Conservation (phyloP, 2,797 vertebrate species). For the Cyprinodon diabolis region DNA sequence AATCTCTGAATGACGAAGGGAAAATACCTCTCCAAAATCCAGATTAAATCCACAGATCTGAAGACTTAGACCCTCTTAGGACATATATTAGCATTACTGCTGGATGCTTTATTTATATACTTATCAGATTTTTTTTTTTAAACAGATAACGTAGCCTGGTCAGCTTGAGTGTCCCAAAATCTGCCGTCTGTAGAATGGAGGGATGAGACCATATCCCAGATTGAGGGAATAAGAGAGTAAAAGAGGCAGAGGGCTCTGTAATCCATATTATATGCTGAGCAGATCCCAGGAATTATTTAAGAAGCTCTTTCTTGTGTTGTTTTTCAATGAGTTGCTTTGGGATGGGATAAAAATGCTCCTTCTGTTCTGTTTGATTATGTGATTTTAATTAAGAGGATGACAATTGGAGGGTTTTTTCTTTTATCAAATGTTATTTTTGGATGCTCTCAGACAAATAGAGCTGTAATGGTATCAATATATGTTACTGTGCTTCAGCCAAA, state of each 20-base stretch:
- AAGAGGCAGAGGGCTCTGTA: constrained; percentile 59
- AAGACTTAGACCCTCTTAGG: constrained; percentile 79
- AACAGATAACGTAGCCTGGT: constrained; percentile 73
- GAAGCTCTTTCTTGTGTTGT: constrained; percentile 74
- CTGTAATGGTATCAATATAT: background rate
- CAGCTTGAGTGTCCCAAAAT: constrained; percentile 76
- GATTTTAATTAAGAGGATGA: constrained; percentile 77
- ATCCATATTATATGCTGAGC: constrained; percentile 73
- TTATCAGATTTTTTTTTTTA: constrained; percentile 71
- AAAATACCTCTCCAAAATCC: constrained; percentile 80
- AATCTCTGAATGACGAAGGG: constrained; percentile 76
- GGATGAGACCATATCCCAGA: constrained; percentile 71
- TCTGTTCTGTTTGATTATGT: constrained; percentile 66
- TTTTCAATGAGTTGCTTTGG: constrained; percentile 59
- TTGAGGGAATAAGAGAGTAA: constrained; percentile 59
- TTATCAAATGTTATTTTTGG: constrained; percentile 34
- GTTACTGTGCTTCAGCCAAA: background rate
- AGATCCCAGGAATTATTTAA: constrained; percentile 76
- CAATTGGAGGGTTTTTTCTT: constrained; percentile 63
- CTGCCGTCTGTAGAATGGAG: constrained; percentile 71
- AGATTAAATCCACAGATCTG: constrained; percentile 80
- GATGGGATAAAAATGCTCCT: constrained; percentile 38
- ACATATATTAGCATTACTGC: constrained; percentile 77
- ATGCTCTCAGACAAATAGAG: background rate
- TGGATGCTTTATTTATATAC: constrained; percentile 72